phyloP scores from a whole-genome alignment of 2,888 invertebrate species.

The Tachina fera region DNA sequence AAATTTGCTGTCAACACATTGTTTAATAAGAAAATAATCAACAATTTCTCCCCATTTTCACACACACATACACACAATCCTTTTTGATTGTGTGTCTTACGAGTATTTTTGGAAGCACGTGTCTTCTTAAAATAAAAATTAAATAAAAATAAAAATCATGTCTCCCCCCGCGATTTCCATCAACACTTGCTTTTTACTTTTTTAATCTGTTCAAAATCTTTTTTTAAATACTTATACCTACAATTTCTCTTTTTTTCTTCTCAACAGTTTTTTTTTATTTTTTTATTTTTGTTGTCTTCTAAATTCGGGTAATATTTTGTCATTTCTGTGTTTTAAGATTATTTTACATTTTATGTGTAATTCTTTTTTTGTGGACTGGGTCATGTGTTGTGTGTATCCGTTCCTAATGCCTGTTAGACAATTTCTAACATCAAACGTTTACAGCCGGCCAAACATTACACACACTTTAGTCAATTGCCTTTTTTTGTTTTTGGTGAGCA shows the following conservation, averaged over 20 bases:
- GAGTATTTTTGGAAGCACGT: conserved; percentile 49
- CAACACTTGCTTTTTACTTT: conserved; percentile 66
- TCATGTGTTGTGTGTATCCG: conserved; percentile 39
- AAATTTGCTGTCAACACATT: conserved; percentile 33
- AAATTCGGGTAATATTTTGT: conserved; percentile 63
- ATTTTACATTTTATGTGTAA: conserved; percentile 36
- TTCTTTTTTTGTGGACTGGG: background rate
- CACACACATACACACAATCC: background rate
- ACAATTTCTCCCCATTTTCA: background rate
- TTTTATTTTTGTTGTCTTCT: conserved; percentile 7
- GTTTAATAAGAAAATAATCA: conserved; percentile 10
- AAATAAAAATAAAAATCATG: conserved; percentile 13
- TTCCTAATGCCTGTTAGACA: conserved; percentile 1
- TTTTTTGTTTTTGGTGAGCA: conserved; percentile 9
- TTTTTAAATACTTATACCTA: conserved; percentile 23
- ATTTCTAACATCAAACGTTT: conserved; percentile 47
- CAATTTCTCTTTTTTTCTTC: conserved; percentile 23
- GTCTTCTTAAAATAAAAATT: conserved; percentile 29
- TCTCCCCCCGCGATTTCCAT: conserved; percentile 49
- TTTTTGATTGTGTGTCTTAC: background rate
- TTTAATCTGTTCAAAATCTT: conserved; percentile 1
- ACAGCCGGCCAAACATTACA: conserved; percentile 65
- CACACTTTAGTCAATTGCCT: conserved; percentile 53
- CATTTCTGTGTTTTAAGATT: conserved; percentile 46
- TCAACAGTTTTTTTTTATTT: conserved; percentile 27